Base-by-base conservation (phyloP, 2,888 invertebrate genomes). In the Choreutis nemorana region DNA sequence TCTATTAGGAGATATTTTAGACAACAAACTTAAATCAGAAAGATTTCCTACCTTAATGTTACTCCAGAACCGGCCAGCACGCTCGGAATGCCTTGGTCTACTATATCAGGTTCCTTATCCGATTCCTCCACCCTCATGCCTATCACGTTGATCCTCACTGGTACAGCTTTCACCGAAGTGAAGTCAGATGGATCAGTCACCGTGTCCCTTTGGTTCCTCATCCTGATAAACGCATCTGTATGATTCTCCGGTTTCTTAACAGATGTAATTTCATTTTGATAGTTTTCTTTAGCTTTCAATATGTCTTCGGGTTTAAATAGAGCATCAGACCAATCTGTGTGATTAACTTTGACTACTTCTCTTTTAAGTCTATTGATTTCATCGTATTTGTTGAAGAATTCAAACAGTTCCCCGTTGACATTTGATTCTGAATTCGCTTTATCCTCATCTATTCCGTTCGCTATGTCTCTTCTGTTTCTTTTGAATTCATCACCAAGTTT, bases 1-100 rank as follows among this genome's bases (percentile, higher is more conserved):
- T n/a, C n/a, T n/a, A n/a, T n/a, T n/a, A n/a, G n/a, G n/a, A n/a
- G n/a, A n/a, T n/a, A n/a, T n/a, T n/a, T n/a, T n/a, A n/a, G n/a
- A n/a, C n/a, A n/a, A n/a, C n/a, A n/a, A 16, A 18, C 9, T 20
- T 8, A n/a, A 30, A 18, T n/a, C 23, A 8, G 27, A 11, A 20
- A 7, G 11, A 33, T 5, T 4, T 36, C 52, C 46, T 28, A 72
- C 75, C 77, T 54, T 23, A 94, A 52, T 7, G 78, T 77, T 11
- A 87, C 83, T 2, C 70, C 62, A 0, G 71, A 60, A 28, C 83
- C 82, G 9, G 85, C 84, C 33, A 89, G 52, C 11, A 94, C 80
- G 37, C 82, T 83, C 0, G 91, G 90, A 18, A 90, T 73, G 0
- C 90, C 89, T 10, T 64, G 58, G 4, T 78, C 81, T 2, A 72